These are phyloP conservation scores for Phytoseiulus persimilis DNA, from an alignment of 2,888 invertebrate species.

Conservation along the genomic window DNA sequence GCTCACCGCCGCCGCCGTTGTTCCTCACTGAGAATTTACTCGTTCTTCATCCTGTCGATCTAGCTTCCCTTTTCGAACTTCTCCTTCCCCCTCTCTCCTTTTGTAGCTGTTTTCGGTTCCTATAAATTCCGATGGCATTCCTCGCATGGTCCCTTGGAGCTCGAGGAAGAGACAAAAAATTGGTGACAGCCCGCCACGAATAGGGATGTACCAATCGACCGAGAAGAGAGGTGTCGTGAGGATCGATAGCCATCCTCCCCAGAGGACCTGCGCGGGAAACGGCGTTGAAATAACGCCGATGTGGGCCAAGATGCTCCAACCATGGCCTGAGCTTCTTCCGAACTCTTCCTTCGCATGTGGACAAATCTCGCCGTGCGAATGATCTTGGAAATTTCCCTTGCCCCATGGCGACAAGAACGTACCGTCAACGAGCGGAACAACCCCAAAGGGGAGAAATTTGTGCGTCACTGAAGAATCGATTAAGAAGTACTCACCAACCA, in stretches of 20 bases:
- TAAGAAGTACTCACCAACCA: constrained; percentile 72
- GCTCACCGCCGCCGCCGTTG: background rate
- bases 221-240: background rate
- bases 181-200: background rate
- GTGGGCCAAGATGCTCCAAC: background rate
- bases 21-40: background rate
- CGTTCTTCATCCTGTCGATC: background rate
- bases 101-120: background rate
- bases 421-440: no score
- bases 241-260: background rate
- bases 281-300: background rate
- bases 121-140: background rate
- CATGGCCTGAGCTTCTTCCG: background rate
- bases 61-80: background rate
- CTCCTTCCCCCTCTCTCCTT: background rate
- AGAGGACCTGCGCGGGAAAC: background rate
- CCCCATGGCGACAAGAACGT: no score
- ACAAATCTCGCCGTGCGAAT: no score
- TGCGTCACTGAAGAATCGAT: no score
- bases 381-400: no score
- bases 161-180: background rate
- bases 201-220: background rate
- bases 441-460: background rate
- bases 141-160: background rate
- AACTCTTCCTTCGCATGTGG: no score